phyloP scores from a whole-genome alignment of 1,140 invertebrate genomes.

The Drosophila tristis region DNA sequence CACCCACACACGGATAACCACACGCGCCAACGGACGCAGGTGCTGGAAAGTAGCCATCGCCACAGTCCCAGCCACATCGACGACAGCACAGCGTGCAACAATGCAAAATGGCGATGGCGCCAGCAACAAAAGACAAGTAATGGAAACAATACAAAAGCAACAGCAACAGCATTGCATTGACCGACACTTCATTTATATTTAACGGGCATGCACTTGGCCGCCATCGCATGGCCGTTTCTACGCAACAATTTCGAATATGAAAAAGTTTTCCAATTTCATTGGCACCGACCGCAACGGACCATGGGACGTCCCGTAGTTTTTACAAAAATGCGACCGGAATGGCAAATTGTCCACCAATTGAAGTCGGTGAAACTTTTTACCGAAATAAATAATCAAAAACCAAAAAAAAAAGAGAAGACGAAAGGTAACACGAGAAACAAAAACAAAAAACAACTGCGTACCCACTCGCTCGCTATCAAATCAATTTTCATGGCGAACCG shows the following conservation, averaged over 20 bases:
- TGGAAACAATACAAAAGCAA: constrained; percentile 18
- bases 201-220: constrained; percentile 63
- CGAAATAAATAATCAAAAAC: constrained; percentile 23
- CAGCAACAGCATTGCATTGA: constrained; percentile 23
- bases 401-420: not conserved
- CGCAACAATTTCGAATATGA: constrained; percentile 75
- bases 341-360: constrained; percentile 63
- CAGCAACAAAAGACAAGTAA: constrained; percentile 34
- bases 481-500: constrained; percentile 56
- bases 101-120: constrained; percentile 73
- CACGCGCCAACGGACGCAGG: constrained; percentile 13
- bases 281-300: constrained; percentile 41
- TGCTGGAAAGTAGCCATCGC: constrained; percentile 39
- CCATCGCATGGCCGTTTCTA: constrained; percentile 63
- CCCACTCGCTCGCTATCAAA: constrained; percentile 44
- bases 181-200: constrained; percentile 67
- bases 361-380: constrained; percentile 62
- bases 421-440: not conserved
- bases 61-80: constrained; percentile 32
- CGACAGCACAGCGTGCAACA: constrained; percentile 58
- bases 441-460: constrained; percentile 7
- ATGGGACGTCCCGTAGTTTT: not conserved
- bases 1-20: constrained; percentile 17
- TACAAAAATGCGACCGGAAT: constrained; percentile 66
- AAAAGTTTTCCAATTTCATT: constrained; percentile 79